phyloP scores from a whole-genome alignment of 2,888 invertebrate species.

The Chaetogeoica ovagalla region DNA sequence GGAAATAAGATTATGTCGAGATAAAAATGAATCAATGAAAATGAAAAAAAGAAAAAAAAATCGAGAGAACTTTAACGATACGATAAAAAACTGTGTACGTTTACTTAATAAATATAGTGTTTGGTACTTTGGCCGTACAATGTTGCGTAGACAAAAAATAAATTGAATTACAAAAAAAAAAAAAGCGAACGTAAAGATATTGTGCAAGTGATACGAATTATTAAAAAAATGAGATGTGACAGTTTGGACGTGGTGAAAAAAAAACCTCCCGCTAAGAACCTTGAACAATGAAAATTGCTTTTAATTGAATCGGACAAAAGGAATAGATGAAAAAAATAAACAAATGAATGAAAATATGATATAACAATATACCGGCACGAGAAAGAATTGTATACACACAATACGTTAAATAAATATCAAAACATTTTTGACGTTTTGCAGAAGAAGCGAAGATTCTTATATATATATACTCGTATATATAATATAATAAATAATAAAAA shows the following conservation, averaged over 20 bases:
- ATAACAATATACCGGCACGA: neutral
- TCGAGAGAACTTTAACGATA: neutral
- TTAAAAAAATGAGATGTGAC: slow-evolving; percentile 4
- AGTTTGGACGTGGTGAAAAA: neutral
- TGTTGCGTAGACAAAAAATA: neutral
- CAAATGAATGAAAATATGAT: neutral
- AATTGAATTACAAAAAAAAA: neutral
- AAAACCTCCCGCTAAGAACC: neutral
- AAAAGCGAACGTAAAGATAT: neutral
- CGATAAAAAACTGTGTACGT: neutral
- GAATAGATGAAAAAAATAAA: neutral
- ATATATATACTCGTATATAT: too few relatives aligned
- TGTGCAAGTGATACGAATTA: slow-evolving; percentile 5
- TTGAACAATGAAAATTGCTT: slow-evolving; percentile 4
- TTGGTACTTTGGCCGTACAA: neutral
- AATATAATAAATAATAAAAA: neutral
- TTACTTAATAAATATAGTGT: neutral
- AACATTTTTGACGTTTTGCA: neutral
- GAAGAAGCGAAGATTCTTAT: too few relatives aligned
- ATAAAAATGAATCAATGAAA: slow-evolving; percentile 2
- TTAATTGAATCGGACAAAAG: slow-evolving; percentile 13
- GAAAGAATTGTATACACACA: neutral
- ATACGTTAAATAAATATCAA: neutral
- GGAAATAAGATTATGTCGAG: neutral
- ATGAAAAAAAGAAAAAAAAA: neutral